A percentile compares a stretch with the other conserved stretches of the same genome.
Evolutionary conservation across 2,888 invertebrate genomes (phyloP).

Genomic region (Eumerus sabulonum): DNA sequence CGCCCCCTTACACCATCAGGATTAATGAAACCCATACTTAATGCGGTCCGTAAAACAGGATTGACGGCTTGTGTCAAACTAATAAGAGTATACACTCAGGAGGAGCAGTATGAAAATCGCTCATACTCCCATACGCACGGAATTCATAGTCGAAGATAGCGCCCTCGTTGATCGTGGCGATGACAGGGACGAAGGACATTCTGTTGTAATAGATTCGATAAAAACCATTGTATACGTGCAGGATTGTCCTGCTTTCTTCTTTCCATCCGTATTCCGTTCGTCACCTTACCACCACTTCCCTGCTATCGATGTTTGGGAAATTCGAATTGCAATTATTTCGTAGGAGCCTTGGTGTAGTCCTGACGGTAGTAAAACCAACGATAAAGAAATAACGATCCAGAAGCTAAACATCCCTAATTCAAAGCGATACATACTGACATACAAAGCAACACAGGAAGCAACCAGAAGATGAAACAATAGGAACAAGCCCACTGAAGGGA

Average conservation of each 20-base stretch:
- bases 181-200: too few relatives aligned
- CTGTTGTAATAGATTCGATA: slow-evolving; percentile 6
- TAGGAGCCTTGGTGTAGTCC: too few relatives aligned
- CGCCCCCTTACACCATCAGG: background rate
- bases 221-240: slow-evolving; percentile 13
- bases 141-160: background rate
- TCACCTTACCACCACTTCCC: too few relatives aligned
- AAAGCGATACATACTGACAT: too few relatives aligned
- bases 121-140: background rate
- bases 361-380: background rate
- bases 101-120: slow-evolving; percentile 10
- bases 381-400: slow-evolving; percentile 18
- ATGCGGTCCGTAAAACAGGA: slow-evolving; percentile 26
- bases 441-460: too few relatives aligned
- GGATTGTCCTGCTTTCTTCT: background rate
- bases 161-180: too few relatives aligned
- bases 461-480: too few relatives aligned
- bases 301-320: background rate
- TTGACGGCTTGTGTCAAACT: slow-evolving; percentile 31
- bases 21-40: slow-evolving; percentile 36
- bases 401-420: slow-evolving; percentile 12
- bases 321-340: slow-evolving; percentile 24
- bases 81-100: background rate
- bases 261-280: too few relatives aligned
- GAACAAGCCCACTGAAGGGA: too few relatives aligned